phyloP scores from a whole-genome alignment of 2,888 invertebrate species.

The Sphaerophoria taeniata region DNA sequence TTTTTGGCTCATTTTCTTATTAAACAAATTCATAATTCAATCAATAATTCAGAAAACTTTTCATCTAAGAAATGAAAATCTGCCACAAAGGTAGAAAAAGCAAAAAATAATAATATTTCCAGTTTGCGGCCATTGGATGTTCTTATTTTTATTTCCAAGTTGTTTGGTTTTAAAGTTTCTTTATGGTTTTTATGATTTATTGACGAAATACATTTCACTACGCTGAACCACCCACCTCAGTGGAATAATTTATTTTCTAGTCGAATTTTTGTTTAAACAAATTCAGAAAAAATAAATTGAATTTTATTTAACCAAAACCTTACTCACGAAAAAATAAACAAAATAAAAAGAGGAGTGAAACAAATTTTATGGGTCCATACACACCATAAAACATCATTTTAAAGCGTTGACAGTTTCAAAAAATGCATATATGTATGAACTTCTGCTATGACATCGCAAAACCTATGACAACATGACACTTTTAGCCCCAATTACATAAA shows the following conservation, averaged over 20 bases:
- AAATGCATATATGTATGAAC: neutral
- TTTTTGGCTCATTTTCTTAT: too few species aligned
- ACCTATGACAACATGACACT: slow-evolving; percentile 25
- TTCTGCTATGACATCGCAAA: slow-evolving; percentile 3
- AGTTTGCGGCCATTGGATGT: neutral
- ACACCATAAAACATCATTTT: slow-evolving; percentile 1
- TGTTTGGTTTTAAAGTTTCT: neutral
- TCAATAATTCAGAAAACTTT: neutral
- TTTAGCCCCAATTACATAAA: slow-evolving; percentile 55
- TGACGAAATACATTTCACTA: slow-evolving; percentile 1
- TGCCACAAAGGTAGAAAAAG: neutral
- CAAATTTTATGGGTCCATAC: slow-evolving; percentile 5
- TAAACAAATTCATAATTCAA: too few species aligned
- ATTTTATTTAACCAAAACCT: neutral
- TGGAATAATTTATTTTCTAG: neutral
- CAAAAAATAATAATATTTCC: neutral
- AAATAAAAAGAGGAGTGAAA: slow-evolving; percentile 6
- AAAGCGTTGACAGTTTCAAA: slow-evolving; percentile 46
- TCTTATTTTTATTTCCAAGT: neutral
- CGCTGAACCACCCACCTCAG: neutral
- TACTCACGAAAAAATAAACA: neutral
- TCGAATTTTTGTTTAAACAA: neutral
- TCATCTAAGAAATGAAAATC: neutral
- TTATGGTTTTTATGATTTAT: neutral
- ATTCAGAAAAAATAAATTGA: neutral